Conservation (phyloP, 2,797 vertebrate species). For the Ptychobarbus kaznakovi region DNA sequence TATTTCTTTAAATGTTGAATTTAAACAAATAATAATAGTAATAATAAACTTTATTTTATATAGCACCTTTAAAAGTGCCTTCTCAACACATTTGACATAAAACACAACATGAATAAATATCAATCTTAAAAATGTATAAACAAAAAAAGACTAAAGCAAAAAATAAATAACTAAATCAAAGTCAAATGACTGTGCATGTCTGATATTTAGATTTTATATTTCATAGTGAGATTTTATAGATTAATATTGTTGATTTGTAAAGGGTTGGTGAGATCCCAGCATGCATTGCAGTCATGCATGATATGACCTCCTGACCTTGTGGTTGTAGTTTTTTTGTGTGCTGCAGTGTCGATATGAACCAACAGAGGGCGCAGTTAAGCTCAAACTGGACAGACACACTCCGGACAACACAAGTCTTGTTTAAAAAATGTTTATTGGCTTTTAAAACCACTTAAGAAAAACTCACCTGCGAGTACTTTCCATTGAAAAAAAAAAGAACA, state of each 20-base stretch:
- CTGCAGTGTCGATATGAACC: background rate
- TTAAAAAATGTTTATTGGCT: conserved; percentile 97
- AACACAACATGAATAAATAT: background rate
- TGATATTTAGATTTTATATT: background rate
- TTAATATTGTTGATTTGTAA: background rate
- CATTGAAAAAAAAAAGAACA: conserved; percentile 82
- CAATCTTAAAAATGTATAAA: background rate
- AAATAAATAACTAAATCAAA: background rate
- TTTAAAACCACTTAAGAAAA: conserved; percentile 99
- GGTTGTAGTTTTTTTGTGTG: background rate
- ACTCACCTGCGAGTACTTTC: conserved; percentile 98
- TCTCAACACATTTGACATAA: background rate
- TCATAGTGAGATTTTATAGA: background rate
- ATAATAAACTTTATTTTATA: background rate
- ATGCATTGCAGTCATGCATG: background rate
- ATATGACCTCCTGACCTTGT: background rate
- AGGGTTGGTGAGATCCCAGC: background rate
- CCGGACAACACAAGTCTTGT: conserved; percentile 69
- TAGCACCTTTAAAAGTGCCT: background rate
- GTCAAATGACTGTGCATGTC: background rate
- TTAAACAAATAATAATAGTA: background rate
- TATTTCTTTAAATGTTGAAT: background rate
- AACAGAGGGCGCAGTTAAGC: conserved; percentile 24
- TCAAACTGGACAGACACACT: background rate
- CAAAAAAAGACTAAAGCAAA: background rate